Percentiles rank a stretch among this genome's conserved stretches.
Conservation (phyloP, 2,113 vertebrate genomes). For the Oxyruncus cristatus region DNA sequence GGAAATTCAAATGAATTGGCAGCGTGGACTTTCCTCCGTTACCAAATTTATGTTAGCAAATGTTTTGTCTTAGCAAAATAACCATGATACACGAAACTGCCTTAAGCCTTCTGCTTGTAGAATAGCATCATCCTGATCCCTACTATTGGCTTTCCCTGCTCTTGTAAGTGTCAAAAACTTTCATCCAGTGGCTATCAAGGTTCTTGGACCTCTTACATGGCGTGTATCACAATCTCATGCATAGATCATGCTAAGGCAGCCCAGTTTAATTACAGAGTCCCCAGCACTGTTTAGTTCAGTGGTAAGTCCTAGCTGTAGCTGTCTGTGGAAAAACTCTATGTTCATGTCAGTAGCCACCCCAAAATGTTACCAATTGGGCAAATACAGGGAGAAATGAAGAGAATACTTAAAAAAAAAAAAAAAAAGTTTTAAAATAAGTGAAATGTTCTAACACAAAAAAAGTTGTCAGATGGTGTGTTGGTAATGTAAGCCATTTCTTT, state of each 20-base stretch:
- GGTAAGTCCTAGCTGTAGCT: background rate
- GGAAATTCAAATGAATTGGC: background rate
- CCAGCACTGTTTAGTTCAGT: background rate
- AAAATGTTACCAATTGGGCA: background rate
- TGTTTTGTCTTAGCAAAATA: background rate
- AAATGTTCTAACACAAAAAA: background rate
- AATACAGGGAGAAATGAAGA: background rate
- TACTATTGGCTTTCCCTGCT: background rate
- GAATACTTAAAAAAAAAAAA: background rate
- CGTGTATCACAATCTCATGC: background rate
- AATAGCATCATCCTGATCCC: background rate
- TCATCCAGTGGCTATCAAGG: fast-evolving
- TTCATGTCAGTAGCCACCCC: background rate
- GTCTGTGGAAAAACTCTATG: background rate
- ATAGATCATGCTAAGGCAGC: background rate
- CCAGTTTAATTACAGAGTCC: background rate
- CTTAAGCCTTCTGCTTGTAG: background rate
- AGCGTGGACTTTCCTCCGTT: background rate
- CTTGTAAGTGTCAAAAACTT: background rate
- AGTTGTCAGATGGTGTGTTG: background rate
- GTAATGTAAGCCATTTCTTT: background rate
- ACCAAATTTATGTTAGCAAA: fast-evolving
- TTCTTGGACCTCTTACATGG: background rate
- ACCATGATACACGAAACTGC: background rate
- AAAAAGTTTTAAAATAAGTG: background rate